A percentile compares a stretch with the other conserved stretches of the same genome.
These are phyloP conservation scores for Pelagia noctiluca DNA, from an alignment of 30 jellyfish, hydroid and myxozoan genomes.

Conservation along the genomic window DNA sequence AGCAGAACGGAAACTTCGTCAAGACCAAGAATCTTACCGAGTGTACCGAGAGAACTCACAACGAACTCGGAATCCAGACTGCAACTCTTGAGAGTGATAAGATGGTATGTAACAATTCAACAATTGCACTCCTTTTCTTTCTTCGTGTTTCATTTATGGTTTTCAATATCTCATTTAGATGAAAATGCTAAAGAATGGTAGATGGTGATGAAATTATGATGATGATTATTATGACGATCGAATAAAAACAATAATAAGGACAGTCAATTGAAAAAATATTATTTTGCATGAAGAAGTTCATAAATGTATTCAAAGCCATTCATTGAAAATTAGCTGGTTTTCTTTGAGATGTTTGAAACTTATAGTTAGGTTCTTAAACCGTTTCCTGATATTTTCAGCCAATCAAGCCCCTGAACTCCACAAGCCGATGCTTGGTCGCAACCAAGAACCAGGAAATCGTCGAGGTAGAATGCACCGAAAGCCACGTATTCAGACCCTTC, in stretches of 20 bases:
- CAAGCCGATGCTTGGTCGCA: constrained; percentile 86
- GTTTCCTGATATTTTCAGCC: constrained; percentile 73
- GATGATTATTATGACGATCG: too few species aligned
- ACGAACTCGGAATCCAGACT: constrained; percentile 92
- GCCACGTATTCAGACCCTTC: constrained; percentile 98
- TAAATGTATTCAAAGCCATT: too few species aligned
- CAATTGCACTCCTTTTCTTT: too few species aligned
- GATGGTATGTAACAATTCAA: constrained; percentile 74
- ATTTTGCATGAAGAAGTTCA: too few species aligned
- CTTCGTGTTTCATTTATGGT: background rate
- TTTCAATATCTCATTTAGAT: background rate
- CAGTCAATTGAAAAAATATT: too few species aligned
- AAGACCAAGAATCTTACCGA: constrained; percentile 91
- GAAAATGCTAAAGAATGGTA: too few species aligned
- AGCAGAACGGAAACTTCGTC: constrained; percentile 63
- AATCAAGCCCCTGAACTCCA: constrained; percentile 83
- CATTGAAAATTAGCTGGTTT: too few species aligned
- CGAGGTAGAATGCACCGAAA: constrained; percentile 85
- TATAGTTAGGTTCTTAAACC: too few species aligned
- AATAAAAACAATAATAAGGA: too few species aligned
- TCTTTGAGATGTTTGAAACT: too few species aligned
- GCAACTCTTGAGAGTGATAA: constrained; percentile 64
- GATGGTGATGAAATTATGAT: too few species aligned
- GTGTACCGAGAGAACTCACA: constrained; percentile 87
- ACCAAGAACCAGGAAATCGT: constrained; percentile 59